phyloP scores from a whole-genome alignment of 2,888 invertebrate genomes.

The Syrista parreyssii region DNA sequence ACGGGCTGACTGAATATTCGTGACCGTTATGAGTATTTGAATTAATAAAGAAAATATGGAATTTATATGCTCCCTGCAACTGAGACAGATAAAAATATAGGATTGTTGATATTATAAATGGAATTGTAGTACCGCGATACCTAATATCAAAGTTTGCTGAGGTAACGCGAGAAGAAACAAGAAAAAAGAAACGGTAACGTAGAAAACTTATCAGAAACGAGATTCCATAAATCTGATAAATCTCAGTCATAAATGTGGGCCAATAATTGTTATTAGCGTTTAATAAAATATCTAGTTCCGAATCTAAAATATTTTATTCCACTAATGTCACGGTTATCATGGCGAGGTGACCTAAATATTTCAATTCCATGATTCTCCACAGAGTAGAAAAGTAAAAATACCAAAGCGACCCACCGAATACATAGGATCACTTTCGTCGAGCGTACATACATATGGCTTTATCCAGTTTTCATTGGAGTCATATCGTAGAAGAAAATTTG shows the following conservation, averaged over 20 bases:
- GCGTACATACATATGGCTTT: background rate
- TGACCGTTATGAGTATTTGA: background rate
- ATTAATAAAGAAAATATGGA: background rate
- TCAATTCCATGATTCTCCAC: background rate
- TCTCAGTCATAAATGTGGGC: background rate
- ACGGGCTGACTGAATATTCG: background rate
- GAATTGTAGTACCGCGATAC: background rate
- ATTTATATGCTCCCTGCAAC: background rate
- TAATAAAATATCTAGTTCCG: background rate
- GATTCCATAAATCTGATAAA: background rate
- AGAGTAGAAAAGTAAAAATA: background rate
- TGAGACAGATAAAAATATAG: background rate
- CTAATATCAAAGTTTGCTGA: background rate
- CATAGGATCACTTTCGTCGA: background rate
- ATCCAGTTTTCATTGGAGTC: background rate
- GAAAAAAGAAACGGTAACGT: background rate
- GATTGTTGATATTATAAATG: background rate
- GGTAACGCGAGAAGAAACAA: background rate
- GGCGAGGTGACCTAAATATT: background rate
- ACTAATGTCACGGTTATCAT: background rate
- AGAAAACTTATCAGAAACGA: background rate
- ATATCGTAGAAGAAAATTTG: background rate
- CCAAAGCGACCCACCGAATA: background rate
- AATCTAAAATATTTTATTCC: background rate
- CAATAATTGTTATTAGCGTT: background rate